A percentile compares a stretch with the other conserved stretches of the same genome.
These are phyloP conservation scores for Zaprionus davidi DNA, from an alignment of 1,140 invertebrate genomes.

Conservation along the genomic window DNA sequence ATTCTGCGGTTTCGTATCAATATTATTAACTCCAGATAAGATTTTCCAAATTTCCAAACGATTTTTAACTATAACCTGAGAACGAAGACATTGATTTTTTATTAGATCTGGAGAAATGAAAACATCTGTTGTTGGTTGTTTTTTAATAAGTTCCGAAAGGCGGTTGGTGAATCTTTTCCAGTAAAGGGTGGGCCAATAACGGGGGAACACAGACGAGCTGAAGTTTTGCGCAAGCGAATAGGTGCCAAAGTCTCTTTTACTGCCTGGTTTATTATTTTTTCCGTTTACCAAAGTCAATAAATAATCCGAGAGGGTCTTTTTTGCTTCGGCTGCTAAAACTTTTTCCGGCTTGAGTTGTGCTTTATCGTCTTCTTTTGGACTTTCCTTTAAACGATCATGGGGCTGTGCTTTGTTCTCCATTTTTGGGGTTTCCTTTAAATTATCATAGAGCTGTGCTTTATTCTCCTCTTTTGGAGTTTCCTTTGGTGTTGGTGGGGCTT, in stretches of 20 bases:
- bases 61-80: neutral
- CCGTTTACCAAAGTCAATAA: conserved; percentile 4
- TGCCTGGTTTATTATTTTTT: conserved; percentile 5
- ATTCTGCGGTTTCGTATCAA: neutral
- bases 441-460: neutral
- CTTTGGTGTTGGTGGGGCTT: neutral
- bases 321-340: neutral
- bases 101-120: conserved; percentile 39
- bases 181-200: neutral
- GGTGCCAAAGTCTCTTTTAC: conserved; percentile 17
- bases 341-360: neutral
- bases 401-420: neutral
- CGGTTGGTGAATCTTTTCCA: neutral
- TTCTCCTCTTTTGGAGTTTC: neutral
- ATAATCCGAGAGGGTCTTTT: conserved; percentile 6
- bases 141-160: neutral
- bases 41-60: neutral
- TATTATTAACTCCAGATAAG: too few relatives aligned
- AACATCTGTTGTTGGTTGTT: neutral
- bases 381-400: neutral
- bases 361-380: neutral
- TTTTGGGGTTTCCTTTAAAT: neutral
- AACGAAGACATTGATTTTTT: conserved; percentile 12
- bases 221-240: neutral
- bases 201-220: neutral